Evolutionary conservation across 2,888 invertebrate species (phyloP).

Genomic region (Acanthococcus lagerstroemiae): DNA sequence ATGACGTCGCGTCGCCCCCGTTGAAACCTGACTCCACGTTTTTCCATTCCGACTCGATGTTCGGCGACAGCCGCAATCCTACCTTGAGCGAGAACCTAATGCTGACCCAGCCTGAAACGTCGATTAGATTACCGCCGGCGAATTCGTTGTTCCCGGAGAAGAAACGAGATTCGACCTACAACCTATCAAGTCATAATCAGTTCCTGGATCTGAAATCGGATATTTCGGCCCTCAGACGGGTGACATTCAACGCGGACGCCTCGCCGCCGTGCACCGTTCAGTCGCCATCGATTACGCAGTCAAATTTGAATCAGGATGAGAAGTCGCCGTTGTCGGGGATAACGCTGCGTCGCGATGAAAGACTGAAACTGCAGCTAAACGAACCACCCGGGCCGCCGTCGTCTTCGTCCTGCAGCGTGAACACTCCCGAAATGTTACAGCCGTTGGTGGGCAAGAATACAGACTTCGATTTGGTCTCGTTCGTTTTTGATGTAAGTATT

Average conservation of each 20-base stretch:
- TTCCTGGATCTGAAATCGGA: neutral
- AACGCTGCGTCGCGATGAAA: conserved; percentile 8
- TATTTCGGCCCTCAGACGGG: neutral
- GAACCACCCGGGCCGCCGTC: neutral
- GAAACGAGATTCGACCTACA: neutral
- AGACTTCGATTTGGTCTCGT: conserved; percentile 42
- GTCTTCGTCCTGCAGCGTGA: conserved; percentile 8
- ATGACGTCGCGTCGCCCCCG: conserved; percentile 2
- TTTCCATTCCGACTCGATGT: conserved; percentile 3
- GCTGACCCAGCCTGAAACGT: neutral
- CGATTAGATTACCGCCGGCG: neutral
- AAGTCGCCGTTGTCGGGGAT: neutral
- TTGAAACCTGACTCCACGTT: conserved; percentile 17
- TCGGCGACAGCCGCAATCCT: neutral
- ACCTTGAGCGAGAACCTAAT: neutral
- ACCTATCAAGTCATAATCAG: conserved; percentile 2
- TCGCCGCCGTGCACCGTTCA: conserved; percentile 10
- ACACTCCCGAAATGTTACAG: conserved; percentile 44
- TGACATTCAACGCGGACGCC: neutral
- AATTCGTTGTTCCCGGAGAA: neutral
- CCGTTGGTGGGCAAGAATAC: conserved; percentile 39
- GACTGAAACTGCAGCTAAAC: conserved; percentile 11
- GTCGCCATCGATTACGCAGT: conserved; percentile 27
- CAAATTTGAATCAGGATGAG: conserved; percentile 8
- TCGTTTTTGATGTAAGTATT: conserved; percentile 42